Conservation (phyloP, 2,113 vertebrate genomes). For the Callipepla squamata region DNA sequence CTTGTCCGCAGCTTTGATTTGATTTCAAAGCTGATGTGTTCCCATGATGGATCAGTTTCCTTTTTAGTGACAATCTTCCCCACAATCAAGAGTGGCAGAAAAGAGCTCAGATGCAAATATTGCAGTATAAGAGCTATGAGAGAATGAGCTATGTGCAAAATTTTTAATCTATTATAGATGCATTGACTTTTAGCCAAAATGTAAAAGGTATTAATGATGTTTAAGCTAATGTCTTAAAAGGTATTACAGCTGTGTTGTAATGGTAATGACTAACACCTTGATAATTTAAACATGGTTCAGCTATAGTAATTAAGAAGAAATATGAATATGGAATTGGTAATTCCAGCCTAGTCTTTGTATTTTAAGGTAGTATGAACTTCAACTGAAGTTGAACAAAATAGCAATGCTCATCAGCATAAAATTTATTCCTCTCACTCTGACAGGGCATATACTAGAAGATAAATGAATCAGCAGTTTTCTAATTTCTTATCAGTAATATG, state of each 20-base stretch:
- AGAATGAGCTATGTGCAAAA: not conserved
- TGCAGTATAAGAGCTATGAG: not conserved
- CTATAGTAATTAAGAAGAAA: not conserved
- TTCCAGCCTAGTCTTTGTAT: not conserved
- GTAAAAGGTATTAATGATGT: not conserved
- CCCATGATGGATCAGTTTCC: fast-evolving
- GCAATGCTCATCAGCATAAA: not conserved
- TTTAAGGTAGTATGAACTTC: not conserved
- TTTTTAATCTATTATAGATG: not conserved
- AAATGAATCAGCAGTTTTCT: not conserved
- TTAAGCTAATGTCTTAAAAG: not conserved
- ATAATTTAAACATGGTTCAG: not conserved
- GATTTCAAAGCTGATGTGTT: not conserved
- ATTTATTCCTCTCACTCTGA: not conserved
- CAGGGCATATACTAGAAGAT: not conserved
- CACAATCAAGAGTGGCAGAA: not conserved
- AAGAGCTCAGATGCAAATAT: not conserved
- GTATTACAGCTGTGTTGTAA: not conserved
- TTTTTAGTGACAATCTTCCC: not conserved
- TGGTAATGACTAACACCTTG: not conserved
- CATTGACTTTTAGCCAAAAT: not conserved
- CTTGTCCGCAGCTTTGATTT: not conserved
- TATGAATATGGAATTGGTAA: not conserved
- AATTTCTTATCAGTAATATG: not conserved
- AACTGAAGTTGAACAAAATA: not conserved